These are phyloP conservation scores for Sinonovacula constricta DNA, from an alignment of 1,140 invertebrate genomes.

Conservation along the genomic window DNA sequence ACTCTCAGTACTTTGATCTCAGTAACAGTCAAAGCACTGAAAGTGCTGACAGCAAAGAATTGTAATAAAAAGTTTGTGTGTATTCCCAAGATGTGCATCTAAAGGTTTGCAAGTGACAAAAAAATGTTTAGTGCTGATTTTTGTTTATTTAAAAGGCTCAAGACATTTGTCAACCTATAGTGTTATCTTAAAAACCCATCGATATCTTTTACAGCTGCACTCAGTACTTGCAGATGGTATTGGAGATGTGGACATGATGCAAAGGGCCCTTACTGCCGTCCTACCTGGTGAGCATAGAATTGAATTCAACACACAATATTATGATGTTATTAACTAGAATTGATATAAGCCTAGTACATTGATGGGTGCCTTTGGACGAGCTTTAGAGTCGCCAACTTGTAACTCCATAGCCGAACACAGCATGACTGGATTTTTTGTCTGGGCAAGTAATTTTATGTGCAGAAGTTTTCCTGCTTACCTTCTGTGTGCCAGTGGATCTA, in stretches of 20 bases:
- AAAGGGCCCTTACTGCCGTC: slow-evolving; percentile 50
- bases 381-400: not conserved
- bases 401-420: not conserved
- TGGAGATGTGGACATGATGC: slow-evolving; percentile 31
- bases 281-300: slow-evolving; percentile 49
- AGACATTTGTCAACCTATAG: not conserved
- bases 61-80: not conserved
- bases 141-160: not conserved
- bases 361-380: not conserved
- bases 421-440: not conserved
- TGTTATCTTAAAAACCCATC: too few relatives aligned
- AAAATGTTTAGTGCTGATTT: not conserved
- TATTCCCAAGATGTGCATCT: not conserved
- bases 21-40: too few relatives aligned
- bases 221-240: slow-evolving; percentile 44
- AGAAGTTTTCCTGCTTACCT: too few relatives aligned
- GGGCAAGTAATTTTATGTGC: not conserved
- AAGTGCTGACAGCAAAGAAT: not conserved
- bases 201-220: slow-evolving; percentile 50
- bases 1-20: too few relatives aligned
- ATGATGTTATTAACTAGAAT: not conserved
- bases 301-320: not conserved
- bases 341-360: not conserved
- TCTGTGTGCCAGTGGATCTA: too few relatives aligned
- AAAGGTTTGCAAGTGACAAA: not conserved